Evolutionary conservation across 2,797 vertebrate species (phyloP).

Genomic region (Argyrosomus regius): DNA sequence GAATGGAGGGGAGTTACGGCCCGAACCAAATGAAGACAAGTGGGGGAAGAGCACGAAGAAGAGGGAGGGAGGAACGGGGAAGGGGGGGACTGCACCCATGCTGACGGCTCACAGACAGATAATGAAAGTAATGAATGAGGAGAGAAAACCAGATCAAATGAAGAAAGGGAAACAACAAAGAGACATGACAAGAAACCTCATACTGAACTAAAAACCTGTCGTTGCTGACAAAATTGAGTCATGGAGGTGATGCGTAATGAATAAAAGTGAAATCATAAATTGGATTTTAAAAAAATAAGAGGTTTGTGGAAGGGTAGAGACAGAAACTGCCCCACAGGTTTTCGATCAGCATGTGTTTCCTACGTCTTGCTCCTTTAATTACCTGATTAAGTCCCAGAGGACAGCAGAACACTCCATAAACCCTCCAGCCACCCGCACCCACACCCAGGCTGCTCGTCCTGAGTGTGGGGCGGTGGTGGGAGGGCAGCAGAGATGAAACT

Average conservation of each 20-base stretch:
- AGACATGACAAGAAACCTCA: conserved; percentile 54
- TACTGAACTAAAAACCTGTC: conserved; percentile 64
- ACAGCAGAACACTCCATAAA: conserved; percentile 15
- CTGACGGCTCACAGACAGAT: conserved; percentile 58
- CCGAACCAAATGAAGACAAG: conserved; percentile 77
- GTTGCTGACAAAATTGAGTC: background rate
- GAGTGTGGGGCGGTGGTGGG: background rate
- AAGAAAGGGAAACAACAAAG: conserved; percentile 42
- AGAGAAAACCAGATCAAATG: conserved; percentile 57
- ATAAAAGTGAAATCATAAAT: conserved; percentile 20
- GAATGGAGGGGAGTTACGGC: conserved; percentile 69
- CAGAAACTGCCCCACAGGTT: conserved; percentile 53
- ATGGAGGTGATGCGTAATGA: conserved; percentile 22
- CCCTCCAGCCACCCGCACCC: conserved; percentile 21
- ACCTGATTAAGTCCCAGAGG: conserved; percentile 52
- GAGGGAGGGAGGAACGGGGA: conserved; percentile 1
- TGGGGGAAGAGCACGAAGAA: conserved; percentile 56
- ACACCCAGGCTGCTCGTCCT: conserved; percentile 33
- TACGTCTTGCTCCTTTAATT: conserved; percentile 57
- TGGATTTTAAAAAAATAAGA: background rate
- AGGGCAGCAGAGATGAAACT: conserved; percentile 30
- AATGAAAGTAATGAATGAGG: conserved; percentile 59
- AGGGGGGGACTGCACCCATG: conserved; percentile 52
- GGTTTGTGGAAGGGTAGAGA: background rate
- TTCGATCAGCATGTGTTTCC: conserved; percentile 63